These are phyloP conservation scores for Epinotia ramella DNA, from an alignment of 2,888 invertebrate species.

Conservation along the genomic window DNA sequence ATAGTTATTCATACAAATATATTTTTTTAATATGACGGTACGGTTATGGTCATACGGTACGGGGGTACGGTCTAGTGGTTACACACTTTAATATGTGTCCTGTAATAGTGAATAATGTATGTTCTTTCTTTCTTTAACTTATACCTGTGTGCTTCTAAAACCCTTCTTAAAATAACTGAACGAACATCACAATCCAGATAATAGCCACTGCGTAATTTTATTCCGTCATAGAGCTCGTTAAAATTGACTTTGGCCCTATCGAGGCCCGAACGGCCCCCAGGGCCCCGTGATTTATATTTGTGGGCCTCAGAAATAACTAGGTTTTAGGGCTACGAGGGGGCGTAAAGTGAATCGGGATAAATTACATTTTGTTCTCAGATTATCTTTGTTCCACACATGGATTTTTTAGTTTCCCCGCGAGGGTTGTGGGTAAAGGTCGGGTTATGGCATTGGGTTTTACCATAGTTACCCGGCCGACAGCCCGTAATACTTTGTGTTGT, in stretches of 20 bases:
- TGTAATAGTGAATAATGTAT: too few species aligned
- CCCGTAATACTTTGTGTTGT: neutral
- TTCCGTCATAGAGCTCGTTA: slow-evolving; percentile 38
- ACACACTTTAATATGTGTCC: too few species aligned
- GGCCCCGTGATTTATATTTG: slow-evolving; percentile 43
- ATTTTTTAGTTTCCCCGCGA: slow-evolving; percentile 37
- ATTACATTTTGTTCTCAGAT: slow-evolving; percentile 43
- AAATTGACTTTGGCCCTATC: slow-evolving; percentile 39
- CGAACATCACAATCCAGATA: slow-evolving; percentile 20
- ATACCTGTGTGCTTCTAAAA: neutral
- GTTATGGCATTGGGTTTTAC: slow-evolving; percentile 10
- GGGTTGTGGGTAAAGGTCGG: slow-evolving; percentile 15
- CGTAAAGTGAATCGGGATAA: slow-evolving; percentile 45
- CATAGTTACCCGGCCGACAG: slow-evolving; percentile 10
- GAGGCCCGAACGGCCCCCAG: slow-evolving; percentile 24
- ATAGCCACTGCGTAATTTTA: slow-evolving; percentile 35
- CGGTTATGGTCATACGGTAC: too few species aligned
- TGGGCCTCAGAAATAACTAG: slow-evolving; percentile 36
- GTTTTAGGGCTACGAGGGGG: slow-evolving; percentile 35
- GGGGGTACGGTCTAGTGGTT: too few species aligned
- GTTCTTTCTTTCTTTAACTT: neutral
- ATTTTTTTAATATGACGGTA: too few species aligned
- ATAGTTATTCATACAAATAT: too few species aligned
- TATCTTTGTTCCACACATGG: slow-evolving; percentile 44
- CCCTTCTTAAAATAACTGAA: neutral